Conservation (phyloP, 1,140 invertebrate species). For the Bombus superbus region DNA sequence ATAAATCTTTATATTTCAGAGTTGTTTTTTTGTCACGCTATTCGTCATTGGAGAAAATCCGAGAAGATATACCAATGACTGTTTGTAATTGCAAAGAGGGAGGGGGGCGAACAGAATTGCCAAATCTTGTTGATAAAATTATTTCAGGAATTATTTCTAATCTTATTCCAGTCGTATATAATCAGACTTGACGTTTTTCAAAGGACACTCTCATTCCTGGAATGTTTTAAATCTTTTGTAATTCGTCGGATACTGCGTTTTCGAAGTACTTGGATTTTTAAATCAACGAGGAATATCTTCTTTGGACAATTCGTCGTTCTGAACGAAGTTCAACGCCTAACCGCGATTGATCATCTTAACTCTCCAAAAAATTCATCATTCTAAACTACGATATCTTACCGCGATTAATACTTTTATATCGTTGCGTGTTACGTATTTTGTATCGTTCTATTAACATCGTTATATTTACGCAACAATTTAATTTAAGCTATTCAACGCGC, state of each 20-base stretch:
- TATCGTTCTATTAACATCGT: background rate
- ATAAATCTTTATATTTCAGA: background rate
- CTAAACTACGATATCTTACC: background rate
- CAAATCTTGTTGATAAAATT: no score
- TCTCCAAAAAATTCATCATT: background rate
- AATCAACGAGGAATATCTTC: no score
- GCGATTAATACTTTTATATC: no score
- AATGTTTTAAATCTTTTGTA: background rate
- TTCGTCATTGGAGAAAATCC: background rate
- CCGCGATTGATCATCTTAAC: no score
- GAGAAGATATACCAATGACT: background rate
- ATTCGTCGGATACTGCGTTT: background rate
- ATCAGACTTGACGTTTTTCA: background rate
- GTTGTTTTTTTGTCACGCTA: background rate
- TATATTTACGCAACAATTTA: no score
- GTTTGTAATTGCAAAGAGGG: background rate
- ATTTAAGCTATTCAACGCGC: no score
- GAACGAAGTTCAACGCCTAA: no score
- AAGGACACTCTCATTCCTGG: no score
- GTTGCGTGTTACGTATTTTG: background rate
- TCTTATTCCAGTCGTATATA: background rate
- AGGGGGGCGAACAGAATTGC: background rate
- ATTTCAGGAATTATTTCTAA: background rate
- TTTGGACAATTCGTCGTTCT: no score
- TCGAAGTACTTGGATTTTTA: no score